Percentiles rank a stretch among this genome's conserved stretches.
Conservation (phyloP, 2,113 vertebrate species). For the Rousettus leschenaultii region DNA sequence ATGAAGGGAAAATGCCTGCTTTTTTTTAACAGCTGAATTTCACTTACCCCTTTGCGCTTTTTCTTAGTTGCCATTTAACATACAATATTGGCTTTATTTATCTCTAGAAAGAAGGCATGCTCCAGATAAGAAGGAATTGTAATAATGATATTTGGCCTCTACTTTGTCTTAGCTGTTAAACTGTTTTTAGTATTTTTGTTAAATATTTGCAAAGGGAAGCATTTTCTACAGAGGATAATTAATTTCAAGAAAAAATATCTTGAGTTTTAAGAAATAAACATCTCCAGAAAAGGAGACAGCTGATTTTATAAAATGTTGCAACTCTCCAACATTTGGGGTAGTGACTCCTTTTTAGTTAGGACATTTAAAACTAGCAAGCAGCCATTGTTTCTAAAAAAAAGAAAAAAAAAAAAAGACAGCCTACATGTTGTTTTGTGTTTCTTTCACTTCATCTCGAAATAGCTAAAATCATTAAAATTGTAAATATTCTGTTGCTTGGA, state of each 20-base stretch:
- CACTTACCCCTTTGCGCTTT: slow-evolving; percentile 77
- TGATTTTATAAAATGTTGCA: slow-evolving; percentile 88
- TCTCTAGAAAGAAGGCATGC: slow-evolving; percentile 78
- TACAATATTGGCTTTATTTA: slow-evolving; percentile 74
- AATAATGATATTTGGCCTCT: slow-evolving; percentile 82
- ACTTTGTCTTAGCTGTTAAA: slow-evolving; percentile 86
- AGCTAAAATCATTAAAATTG: slow-evolving; percentile 84
- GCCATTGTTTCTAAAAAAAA: slow-evolving; percentile 82
- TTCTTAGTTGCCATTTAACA: slow-evolving; percentile 79
- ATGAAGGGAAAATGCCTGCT: slow-evolving; percentile 81
- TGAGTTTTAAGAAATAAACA: slow-evolving; percentile 87
- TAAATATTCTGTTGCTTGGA: slow-evolving; percentile 92
- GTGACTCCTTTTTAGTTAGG: slow-evolving; percentile 85
- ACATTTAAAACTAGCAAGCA: slow-evolving; percentile 84
- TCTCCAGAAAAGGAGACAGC: slow-evolving; percentile 88
- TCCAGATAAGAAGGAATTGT: slow-evolving; percentile 76
- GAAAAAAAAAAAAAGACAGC: slow-evolving; percentile 41
- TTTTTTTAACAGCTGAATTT: slow-evolving; percentile 53
- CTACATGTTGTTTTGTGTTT: slow-evolving; percentile 74
- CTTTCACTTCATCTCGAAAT: slow-evolving; percentile 85
- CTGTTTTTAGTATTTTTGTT: slow-evolving; percentile 89
- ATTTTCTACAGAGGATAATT: slow-evolving; percentile 89
- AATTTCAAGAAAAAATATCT: slow-evolving; percentile 88
- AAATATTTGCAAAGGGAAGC: slow-evolving; percentile 87
- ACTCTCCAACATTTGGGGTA: slow-evolving; percentile 95